Evolutionary conservation across 1,140 invertebrate species (phyloP).

Genomic region (Drosophila subpulchrella): DNA sequence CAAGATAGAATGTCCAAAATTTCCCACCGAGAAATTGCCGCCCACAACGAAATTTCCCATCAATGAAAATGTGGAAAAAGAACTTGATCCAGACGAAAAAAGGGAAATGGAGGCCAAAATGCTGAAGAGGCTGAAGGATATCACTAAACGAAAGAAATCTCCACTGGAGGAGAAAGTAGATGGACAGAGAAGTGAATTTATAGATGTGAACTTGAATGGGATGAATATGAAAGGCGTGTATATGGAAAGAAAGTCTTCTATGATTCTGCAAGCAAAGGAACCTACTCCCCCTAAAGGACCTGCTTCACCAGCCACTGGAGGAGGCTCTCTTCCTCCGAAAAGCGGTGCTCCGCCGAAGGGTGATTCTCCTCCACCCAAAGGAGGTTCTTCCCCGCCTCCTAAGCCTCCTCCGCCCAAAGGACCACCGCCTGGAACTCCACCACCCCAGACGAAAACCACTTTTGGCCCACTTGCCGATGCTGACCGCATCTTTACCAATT

Average conservation of each 20-base stretch:
- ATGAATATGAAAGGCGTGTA: neutral
- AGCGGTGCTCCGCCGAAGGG: neutral
- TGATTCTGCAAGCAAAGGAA: neutral
- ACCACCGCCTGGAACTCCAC: constrained; percentile 66
- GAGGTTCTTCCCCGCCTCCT: neutral
- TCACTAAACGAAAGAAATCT: neutral
- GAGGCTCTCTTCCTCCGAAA: neutral
- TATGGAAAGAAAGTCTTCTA: neutral
- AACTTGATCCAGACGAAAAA: neutral
- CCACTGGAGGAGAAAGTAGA: neutral
- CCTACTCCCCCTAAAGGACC: neutral
- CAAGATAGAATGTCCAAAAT: neutral
- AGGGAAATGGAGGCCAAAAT: neutral
- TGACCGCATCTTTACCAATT: constrained; percentile 72
- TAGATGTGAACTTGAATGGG: neutral
- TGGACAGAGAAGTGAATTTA: neutral
- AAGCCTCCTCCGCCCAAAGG: constrained; percentile 10
- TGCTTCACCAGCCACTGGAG: neutral
- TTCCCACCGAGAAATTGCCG: constrained; percentile 1
- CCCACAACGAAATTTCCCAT: constrained; percentile 20
- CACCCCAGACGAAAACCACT: constrained; percentile 65
- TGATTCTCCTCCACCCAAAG: neutral
- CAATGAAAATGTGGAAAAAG: constrained; percentile 3
- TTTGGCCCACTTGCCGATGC: constrained; percentile 65
- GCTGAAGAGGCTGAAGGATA: constrained; percentile 1